These are phyloP conservation scores for Athalia rosae DNA, from an alignment of 2,888 invertebrate species.

Conservation along the genomic window DNA sequence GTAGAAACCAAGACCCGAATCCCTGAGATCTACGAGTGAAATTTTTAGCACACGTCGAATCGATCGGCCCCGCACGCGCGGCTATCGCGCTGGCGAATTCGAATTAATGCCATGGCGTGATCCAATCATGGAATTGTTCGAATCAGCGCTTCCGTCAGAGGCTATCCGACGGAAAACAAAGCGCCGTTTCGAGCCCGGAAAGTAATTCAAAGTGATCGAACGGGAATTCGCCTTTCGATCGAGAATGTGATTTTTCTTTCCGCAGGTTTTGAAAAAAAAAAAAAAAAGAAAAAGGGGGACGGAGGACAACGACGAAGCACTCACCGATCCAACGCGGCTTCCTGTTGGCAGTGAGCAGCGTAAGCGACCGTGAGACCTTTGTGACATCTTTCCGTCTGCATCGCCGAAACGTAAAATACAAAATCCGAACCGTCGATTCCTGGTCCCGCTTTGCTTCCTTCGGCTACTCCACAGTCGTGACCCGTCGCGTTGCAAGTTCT, in stretches of 20 bases:
- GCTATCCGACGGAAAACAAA: constrained; percentile 19
- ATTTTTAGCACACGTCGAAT: not conserved
- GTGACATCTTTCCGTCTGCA: constrained; percentile 94
- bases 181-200: constrained; percentile 18
- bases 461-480: constrained; percentile 82
- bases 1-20: not conserved
- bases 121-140: constrained; percentile 18
- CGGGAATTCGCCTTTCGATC: constrained; percentile 19
- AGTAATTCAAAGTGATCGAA: constrained; percentile 27
- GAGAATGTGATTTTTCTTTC: constrained; percentile 20
- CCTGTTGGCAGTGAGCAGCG: constrained; percentile 99
- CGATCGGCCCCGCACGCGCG: not conserved
- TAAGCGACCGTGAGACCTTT: constrained; percentile 96
- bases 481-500: constrained; percentile 91
- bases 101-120: not conserved
- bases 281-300: not conserved
- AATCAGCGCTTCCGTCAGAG: constrained; percentile 22
- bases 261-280: not conserved
- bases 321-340: constrained; percentile 91
- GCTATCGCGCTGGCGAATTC: not conserved
- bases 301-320: constrained; percentile 33
- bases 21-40: constrained; percentile 6
- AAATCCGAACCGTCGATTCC: constrained; percentile 93
- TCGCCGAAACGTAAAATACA: constrained; percentile 96
- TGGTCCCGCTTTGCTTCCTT: constrained; percentile 76